phyloP scores from a whole-genome alignment of 2,888 invertebrate species.

The Bombylius discolor region DNA sequence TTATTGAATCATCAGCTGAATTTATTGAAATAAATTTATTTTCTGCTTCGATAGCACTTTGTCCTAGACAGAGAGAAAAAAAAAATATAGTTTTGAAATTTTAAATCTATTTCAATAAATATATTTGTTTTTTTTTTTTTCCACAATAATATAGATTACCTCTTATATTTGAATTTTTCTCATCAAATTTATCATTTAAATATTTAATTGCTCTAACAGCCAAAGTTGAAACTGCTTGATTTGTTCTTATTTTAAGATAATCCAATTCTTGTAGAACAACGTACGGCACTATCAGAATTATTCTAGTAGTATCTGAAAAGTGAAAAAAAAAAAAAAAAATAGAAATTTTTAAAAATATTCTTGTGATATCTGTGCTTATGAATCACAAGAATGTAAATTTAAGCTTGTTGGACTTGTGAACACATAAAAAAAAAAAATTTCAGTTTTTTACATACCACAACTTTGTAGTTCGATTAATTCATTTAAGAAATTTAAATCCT shows the following conservation, averaged over 20 bases:
- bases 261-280: slow-evolving; percentile 42
- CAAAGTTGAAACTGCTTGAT: slow-evolving; percentile 14
- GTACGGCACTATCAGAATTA: slow-evolving; percentile 39
- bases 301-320: slow-evolving; percentile 20
- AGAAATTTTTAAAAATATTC: neutral
- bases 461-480: slow-evolving; percentile 26
- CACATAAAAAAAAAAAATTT: neutral
- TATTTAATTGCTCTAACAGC: slow-evolving; percentile 26
- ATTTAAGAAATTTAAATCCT: slow-evolving; percentile 32
- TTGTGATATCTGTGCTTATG: no score
- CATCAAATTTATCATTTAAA: slow-evolving; percentile 23
- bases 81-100: neutral
- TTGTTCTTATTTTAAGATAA: slow-evolving; percentile 31
- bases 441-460: slow-evolving; percentile 15
- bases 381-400: neutral
- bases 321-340: neutral
- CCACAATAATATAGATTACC: neutral
- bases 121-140: neutral
- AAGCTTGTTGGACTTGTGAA: no score
- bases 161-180: neutral
- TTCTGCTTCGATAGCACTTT: slow-evolving; percentile 37
- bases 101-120: neutral
- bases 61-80: slow-evolving; percentile 26
- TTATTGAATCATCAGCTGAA: slow-evolving; percentile 40
- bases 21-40: slow-evolving; percentile 31